These are phyloP conservation scores for Peromyscus attwateri DNA, from an alignment of 2,797 vertebrate species.

Conservation along the genomic window DNA sequence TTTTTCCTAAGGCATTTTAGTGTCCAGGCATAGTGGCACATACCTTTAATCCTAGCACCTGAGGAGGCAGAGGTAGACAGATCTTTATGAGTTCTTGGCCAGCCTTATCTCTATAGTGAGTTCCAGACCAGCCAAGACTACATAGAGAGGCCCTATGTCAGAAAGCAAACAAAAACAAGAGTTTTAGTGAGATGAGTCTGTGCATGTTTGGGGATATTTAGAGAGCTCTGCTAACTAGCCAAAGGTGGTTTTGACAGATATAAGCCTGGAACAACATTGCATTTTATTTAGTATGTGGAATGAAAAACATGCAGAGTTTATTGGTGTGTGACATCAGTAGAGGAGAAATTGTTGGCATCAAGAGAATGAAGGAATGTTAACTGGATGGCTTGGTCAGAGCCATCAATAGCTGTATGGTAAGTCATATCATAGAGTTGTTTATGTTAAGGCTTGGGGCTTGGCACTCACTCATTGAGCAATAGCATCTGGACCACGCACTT, in stretches of 20 bases:
- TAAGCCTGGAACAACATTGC: constrained; percentile 15
- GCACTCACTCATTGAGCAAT: not conserved
- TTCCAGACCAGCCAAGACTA: not conserved
- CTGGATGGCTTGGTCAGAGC: not conserved
- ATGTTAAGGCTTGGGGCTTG: constrained; percentile 37
- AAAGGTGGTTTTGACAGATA: not conserved
- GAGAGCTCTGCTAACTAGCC: not conserved
- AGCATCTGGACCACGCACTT: not conserved
- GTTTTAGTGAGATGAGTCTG: constrained; percentile 27
- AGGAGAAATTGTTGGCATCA: constrained; percentile 37
- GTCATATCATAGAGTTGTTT: constrained; percentile 27
- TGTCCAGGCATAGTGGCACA: not conserved
- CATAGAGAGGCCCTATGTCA: not conserved
- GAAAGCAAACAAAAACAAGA: not conserved
- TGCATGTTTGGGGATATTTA: not conserved
- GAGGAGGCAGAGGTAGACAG: not conserved
- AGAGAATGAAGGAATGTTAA: constrained; percentile 41
- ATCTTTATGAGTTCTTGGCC: not conserved
- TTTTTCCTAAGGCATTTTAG: constrained; percentile 43
- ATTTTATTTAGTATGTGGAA: constrained; percentile 63
- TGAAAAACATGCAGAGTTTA: constrained; percentile 39
- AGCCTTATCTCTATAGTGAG: not conserved
- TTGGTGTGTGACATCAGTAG: not conserved
- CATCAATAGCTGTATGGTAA: not conserved
- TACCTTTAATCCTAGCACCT: not conserved